These are phyloP conservation scores for Eurypyga helias DNA, from an alignment of 2,113 vertebrate species.

Conservation along the genomic window DNA sequence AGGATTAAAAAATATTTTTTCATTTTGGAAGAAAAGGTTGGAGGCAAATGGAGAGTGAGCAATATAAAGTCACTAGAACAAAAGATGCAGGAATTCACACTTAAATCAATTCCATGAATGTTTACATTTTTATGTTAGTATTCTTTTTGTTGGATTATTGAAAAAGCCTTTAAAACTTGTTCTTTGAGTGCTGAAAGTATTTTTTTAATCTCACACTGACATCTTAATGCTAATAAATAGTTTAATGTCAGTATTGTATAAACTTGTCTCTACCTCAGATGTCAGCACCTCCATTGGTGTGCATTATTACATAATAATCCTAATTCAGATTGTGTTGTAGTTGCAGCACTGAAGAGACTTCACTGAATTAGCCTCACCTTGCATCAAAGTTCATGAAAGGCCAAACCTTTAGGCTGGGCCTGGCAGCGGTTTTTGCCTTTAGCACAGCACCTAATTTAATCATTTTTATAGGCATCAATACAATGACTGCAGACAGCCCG, in stretches of 20 bases:
- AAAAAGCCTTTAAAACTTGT: constrained; percentile 9
- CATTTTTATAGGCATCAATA: background rate
- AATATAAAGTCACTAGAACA: background rate
- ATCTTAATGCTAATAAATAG: constrained; percentile 47
- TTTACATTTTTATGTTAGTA: constrained; percentile 30
- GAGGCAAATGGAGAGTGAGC: background rate
- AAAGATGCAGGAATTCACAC: background rate
- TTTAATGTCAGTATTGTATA: background rate
- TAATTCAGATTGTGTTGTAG: background rate
- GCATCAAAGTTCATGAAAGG: background rate
- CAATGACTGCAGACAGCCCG: background rate
- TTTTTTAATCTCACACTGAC: constrained; percentile 40
- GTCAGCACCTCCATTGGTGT: constrained; percentile 2
- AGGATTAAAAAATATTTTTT: background rate
- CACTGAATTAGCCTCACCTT: background rate
- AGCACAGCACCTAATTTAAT: background rate
- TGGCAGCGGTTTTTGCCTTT: background rate
- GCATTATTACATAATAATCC: background rate
- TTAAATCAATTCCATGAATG: background rate
- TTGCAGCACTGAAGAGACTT: background rate
- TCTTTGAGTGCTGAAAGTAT: constrained; percentile 22
- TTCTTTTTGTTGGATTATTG: constrained; percentile 18
- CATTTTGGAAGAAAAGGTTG: background rate
- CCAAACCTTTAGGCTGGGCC: background rate
- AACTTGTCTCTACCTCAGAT: constrained; percentile 12